These are phyloP conservation scores for Siniperca undulata DNA, from an alignment of 2,797 vertebrate genomes.

Conservation along the genomic window DNA sequence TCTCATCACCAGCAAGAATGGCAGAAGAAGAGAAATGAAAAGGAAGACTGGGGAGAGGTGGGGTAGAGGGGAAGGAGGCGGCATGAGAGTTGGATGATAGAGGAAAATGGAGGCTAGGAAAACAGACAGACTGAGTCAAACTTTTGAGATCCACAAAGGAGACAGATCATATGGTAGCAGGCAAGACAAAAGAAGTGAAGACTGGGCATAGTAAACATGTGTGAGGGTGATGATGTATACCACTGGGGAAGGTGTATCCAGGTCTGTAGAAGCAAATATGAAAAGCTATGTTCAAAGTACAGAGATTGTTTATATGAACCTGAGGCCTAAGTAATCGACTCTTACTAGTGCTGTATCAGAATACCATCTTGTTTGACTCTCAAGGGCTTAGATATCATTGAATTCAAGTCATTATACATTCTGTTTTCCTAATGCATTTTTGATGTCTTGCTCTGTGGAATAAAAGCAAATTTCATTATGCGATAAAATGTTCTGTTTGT, in stretches of 20 bases:
- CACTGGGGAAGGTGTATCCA: not conserved
- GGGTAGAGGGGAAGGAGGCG: constrained; percentile 21
- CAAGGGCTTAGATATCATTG: not conserved
- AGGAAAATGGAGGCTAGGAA: constrained; percentile 34
- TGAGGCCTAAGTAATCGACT: not conserved
- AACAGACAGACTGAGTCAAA: constrained; percentile 45
- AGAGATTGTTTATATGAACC: constrained; percentile 31
- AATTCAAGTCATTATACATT: not conserved
- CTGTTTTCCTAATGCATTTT: not conserved
- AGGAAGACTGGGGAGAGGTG: constrained; percentile 42
- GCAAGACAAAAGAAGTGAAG: constrained; percentile 1
- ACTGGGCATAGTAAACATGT: not conserved
- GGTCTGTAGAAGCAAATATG: constrained; percentile 13
- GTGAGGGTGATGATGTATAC: not conserved
- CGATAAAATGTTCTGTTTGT: constrained; percentile 11
- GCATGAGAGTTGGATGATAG: constrained; percentile 46
- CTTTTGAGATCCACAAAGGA: constrained; percentile 30
- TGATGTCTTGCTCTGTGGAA: not conserved
- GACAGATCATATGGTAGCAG: not conserved
- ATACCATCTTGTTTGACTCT: constrained; percentile 3
- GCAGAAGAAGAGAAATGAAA: constrained; percentile 49
- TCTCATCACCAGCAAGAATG: constrained; percentile 70
- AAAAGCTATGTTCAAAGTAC: constrained; percentile 8
- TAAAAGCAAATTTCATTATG: constrained; percentile 9
- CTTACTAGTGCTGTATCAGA: not conserved